These are phyloP conservation scores for Xanthia togata DNA, from an alignment of 2,888 invertebrate species.

Conservation along the genomic window DNA sequence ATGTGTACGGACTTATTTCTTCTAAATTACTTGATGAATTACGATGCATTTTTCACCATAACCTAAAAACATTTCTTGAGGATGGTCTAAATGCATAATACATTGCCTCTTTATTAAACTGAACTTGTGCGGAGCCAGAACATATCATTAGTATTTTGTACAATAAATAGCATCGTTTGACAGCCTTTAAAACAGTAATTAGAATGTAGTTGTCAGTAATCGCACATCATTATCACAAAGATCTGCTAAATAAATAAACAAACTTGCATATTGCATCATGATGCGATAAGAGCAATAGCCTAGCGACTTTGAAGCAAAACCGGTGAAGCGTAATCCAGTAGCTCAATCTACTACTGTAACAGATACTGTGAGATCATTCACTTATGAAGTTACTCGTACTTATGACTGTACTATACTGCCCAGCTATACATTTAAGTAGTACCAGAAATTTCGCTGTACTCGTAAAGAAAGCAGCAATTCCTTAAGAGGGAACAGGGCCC, in stretches of 20 bases:
- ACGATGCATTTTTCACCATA: neutral
- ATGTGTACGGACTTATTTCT: neutral
- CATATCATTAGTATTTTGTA: neutral
- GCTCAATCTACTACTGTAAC: constrained; percentile 23
- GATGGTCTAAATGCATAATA: too few relatives aligned
- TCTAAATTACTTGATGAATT: neutral
- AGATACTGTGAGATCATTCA: constrained; percentile 32
- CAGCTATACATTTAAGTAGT: neutral
- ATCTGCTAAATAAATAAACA: constrained; percentile 7
- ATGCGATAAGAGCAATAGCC: constrained; percentile 10
- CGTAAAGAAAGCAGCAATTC: neutral
- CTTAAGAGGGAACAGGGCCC: too few relatives aligned
- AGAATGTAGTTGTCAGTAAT: constrained; percentile 1
- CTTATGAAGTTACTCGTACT: neutral
- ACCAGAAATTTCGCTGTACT: neutral
- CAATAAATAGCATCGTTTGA: neutral
- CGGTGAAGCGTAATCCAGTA: constrained; percentile 36
- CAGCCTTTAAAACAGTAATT: neutral
- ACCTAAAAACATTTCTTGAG: too few relatives aligned
- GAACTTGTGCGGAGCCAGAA: too few relatives aligned
- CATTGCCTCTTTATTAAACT: neutral
- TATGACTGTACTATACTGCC: neutral
- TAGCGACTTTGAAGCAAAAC: neutral
- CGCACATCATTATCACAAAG: constrained; percentile 3
- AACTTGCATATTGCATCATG: constrained; percentile 16